These are phyloP conservation scores for Brachionus asplanchnoidis DNA, from an alignment of 1,140 invertebrate genomes.

Conservation along the genomic window DNA sequence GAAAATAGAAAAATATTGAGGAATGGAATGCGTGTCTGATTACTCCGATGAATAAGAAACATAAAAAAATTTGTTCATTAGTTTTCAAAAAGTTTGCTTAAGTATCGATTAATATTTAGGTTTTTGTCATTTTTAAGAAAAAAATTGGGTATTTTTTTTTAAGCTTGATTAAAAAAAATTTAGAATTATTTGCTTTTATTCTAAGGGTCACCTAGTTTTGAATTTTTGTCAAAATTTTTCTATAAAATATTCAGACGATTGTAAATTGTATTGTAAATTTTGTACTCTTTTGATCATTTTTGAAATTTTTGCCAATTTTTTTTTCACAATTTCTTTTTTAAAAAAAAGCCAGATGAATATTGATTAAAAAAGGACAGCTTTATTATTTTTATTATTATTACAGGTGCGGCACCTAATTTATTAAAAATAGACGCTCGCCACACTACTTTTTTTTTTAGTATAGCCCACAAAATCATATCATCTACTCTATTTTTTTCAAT, in stretches of 20 bases:
- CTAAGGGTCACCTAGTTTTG: background rate
- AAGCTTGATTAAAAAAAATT: background rate
- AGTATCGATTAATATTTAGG: background rate
- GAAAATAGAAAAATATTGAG: background rate
- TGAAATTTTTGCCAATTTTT: background rate
- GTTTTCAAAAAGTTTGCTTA: background rate
- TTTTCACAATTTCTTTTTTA: background rate
- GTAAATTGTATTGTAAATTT: background rate
- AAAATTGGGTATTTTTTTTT: no score
- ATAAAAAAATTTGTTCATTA: background rate
- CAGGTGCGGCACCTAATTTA: no score
- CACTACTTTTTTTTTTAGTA: no score
- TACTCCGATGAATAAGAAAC: background rate
- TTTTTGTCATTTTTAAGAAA: background rate
- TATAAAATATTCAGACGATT: background rate
- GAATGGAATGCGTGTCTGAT: background rate
- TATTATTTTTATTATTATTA: no score
- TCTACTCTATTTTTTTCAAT: no score
- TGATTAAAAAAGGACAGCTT: no score
- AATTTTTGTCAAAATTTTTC: background rate
- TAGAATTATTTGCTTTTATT: background rate
- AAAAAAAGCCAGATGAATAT: no score
- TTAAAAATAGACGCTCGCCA: no score
- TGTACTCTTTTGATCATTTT: background rate
- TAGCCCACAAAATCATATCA: no score